Evolutionary conservation across 2,797 vertebrate species (phyloP).

Genomic region (Myioborus miniatus): DNA sequence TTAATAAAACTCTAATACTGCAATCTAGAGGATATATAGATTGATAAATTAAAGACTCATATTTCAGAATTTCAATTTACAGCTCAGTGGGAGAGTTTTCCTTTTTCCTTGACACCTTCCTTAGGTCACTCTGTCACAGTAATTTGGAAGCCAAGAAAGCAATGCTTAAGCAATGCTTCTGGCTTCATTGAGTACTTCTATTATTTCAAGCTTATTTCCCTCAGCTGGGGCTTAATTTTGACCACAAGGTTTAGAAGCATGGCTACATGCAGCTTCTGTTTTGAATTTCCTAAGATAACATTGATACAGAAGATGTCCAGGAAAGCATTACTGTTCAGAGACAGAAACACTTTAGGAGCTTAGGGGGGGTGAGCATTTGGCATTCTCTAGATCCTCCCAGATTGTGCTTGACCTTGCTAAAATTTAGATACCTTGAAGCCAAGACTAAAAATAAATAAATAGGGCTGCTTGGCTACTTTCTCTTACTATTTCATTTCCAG

Average conservation of each 20-base stretch:
- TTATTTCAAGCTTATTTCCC: neutral
- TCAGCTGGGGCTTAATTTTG: neutral
- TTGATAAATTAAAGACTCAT: neutral
- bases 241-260: neutral
- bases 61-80: neutral
- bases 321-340: neutral
- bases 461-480: neutral
- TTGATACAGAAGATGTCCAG: neutral
- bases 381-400: neutral
- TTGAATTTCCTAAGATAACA: constrained; percentile 10
- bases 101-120: neutral
- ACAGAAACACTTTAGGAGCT: neutral
- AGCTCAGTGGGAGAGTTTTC: neutral
- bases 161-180: neutral
- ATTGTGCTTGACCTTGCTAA: neutral
- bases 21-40: neutral
- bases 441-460: constrained; percentile 6
- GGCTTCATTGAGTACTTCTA: neutral
- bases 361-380: neutral
- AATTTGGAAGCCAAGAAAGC: neutral
- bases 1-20: neutral
- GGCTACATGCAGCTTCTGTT: neutral
- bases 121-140: neutral
- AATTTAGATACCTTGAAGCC: neutral
- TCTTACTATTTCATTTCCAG: neutral